Conservation (phyloP, 2,113 vertebrate species). For the Quiscalus mexicanus region DNA sequence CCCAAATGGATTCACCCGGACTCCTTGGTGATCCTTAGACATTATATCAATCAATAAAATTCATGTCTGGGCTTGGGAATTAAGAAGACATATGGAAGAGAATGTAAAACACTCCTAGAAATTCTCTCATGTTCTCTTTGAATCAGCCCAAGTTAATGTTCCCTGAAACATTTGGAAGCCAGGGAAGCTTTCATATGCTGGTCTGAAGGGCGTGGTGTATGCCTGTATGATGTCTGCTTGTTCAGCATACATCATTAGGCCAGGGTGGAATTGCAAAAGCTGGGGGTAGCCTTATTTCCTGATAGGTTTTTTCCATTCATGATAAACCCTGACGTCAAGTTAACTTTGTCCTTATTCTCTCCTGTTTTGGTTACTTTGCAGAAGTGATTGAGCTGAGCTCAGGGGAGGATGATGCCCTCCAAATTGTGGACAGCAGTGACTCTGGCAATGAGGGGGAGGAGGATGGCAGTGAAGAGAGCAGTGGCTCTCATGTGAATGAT, state of each 20-base stretch:
- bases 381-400: constrained; percentile 98
- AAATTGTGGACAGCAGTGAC: constrained; percentile 90
- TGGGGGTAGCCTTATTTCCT: neutral
- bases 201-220: neutral
- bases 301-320: neutral
- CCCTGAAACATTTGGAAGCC: neutral
- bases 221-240: neutral
- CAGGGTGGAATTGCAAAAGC: neutral
- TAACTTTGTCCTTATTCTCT: neutral
- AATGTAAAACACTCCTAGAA: neutral
- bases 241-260: neutral
- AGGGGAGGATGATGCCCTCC: constrained; percentile 91
- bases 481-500: constrained; percentile 94
- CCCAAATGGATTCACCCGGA: neutral
- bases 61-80: neutral
- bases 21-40: neutral
- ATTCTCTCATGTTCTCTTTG: neutral
- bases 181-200: neutral
- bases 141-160: neutral
- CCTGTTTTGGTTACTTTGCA: constrained; percentile 50
- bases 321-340: neutral
- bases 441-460: constrained; percentile 88
- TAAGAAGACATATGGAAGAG: neutral
- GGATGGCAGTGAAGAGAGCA: constrained; percentile 88
- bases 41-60: neutral